Evolutionary conservation across 2,888 invertebrate genomes (phyloP), one percentile per base, ranked within the genome.

Genomic region (Galeruca laticollis): DNA sequence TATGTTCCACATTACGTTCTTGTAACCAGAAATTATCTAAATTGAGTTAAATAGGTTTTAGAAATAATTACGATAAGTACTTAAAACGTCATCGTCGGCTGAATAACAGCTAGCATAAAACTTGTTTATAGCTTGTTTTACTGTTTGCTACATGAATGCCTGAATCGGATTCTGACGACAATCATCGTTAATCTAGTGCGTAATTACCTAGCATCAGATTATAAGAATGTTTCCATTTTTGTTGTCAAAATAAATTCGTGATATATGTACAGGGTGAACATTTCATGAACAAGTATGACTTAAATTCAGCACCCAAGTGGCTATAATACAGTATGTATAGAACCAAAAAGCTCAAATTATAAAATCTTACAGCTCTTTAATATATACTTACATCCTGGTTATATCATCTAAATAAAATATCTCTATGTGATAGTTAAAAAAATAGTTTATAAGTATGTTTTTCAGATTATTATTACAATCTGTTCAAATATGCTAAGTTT

Each of bases 1-100:
- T 52, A 26, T 52, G 26, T 52, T 52, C 21, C 40, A 51, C 20
- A 66, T 60, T 66, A 51, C 51, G 51, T 49, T 35, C 60, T 37
- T 21, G 59, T 59, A 66, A 43, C 49, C 51, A 43, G 18, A 57
- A 35, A 59, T 66, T 66, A 52, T 57, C 33, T 60, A 33, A 59
- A 66, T 37, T 66, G 47, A 51, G 37, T 59, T 9, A 37, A 66
- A 60, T 60, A 51, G 51, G 60, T 26, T 47, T 66, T 35, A 60
- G 40, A 51, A 40, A 59, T 60, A 54, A 66, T 66, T 66, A 60
- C 21, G 47, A 66, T 66, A 66, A 60, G 51, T 66, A 26, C 21
- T 52, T 26, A 52, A 52, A 26, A 26, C 26, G 5, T 52, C 13
- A 26, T 52, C 52, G 11, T n/a, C 52, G 21, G 21, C 21, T 51